Conservation (phyloP, 2,113 vertebrate species). For the Pyrgilauda ruficollis region DNA sequence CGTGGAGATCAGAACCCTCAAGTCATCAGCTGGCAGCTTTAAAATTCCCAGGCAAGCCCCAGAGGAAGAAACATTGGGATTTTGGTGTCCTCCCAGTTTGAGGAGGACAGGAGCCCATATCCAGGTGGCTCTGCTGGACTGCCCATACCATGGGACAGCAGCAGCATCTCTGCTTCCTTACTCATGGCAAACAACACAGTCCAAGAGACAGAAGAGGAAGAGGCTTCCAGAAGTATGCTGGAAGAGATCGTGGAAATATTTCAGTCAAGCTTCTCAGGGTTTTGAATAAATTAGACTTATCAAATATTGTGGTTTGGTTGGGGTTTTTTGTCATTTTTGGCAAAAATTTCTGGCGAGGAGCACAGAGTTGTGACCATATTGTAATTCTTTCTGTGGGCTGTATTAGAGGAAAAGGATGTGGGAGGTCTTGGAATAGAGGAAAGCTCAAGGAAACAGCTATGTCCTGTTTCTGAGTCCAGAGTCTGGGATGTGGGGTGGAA, state of each 20-base stretch:
- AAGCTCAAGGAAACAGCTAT: neutral
- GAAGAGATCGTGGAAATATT: conserved; percentile 35
- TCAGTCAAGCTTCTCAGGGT: conserved; percentile 6
- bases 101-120: neutral
- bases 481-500: neutral
- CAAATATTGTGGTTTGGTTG: neutral
- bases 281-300: conserved; percentile 49
- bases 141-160: neutral
- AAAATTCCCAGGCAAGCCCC: neutral
- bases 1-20: neutral
- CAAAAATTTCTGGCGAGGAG: conserved; percentile 25
- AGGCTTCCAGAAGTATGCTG: neutral
- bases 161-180: neutral
- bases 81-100: neutral
- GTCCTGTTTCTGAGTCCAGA: neutral
- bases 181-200: neutral
- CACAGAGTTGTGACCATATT: neutral
- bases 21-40: neutral
- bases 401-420: conserved; percentile 24
- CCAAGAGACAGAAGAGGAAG: neutral
- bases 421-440: conserved; percentile 47
- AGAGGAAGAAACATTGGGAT: neutral
- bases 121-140: neutral
- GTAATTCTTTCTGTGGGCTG: neutral
- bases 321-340: neutral